Percentiles rank a stretch among this genome's conserved stretches.
Evolutionary conservation across 2,797 vertebrate genomes (phyloP).

Genomic region (Sphaeramia orbicularis): DNA sequence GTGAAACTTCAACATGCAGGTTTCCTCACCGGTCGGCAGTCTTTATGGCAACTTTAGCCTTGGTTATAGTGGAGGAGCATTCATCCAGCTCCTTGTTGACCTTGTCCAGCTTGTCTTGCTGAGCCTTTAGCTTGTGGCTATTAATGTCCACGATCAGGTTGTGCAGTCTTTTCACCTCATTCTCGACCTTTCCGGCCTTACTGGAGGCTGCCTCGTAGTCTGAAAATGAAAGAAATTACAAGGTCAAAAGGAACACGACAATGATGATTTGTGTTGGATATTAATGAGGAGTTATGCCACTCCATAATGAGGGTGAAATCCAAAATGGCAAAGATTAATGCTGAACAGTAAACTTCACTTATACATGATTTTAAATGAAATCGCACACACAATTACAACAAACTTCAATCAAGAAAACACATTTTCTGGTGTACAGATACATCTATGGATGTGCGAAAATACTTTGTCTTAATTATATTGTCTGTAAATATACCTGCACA

Average conservation of each 20-base stretch:
- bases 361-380: too few species aligned
- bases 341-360: too few species aligned
- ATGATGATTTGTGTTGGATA: background rate
- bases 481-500: too few species aligned
- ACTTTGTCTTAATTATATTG: too few species aligned
- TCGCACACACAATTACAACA: too few species aligned
- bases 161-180: conserved; percentile 91
- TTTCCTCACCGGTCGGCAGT: conserved; percentile 89
- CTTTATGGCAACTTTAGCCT: conserved; percentile 94
- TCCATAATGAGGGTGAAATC: too few species aligned
- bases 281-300: too few species aligned
- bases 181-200: conserved; percentile 90
- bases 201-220: conserved; percentile 87
- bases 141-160: conserved; percentile 94
- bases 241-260: background rate
- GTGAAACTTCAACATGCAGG: background rate
- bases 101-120: conserved; percentile 93
- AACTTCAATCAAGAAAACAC: too few species aligned
- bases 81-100: conserved; percentile 92
- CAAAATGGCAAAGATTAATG: too few species aligned
- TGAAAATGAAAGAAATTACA: conserved; percentile 56
- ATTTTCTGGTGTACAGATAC: too few species aligned
- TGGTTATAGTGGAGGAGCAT: conserved; percentile 90
- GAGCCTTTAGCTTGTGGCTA: conserved; percentile 92
- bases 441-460: too few species aligned